phyloP scores from a whole-genome alignment of 2,797 vertebrate species.

The Poecilia velifera region DNA sequence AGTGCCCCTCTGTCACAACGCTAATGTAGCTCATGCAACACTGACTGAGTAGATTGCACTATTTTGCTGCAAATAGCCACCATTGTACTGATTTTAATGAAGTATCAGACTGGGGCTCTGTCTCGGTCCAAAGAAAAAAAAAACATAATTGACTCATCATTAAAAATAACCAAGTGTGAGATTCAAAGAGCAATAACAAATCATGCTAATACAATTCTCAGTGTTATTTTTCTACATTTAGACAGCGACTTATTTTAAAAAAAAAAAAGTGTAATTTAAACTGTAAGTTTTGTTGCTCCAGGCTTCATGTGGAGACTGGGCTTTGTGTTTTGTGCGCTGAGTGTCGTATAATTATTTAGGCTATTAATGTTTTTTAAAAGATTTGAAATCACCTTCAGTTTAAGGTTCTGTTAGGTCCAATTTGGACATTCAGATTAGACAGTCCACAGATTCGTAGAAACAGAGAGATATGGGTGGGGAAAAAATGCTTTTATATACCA shows the following conservation, averaged over 20 bases:
- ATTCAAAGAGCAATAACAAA: neutral
- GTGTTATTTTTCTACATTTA: neutral
- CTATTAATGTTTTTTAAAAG: neutral
- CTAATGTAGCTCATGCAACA: neutral
- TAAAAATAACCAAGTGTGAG: neutral
- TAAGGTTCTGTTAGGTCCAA: neutral
- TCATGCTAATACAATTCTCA: neutral
- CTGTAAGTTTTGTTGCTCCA: neutral
- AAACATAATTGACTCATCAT: neutral
- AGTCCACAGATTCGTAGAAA: neutral
- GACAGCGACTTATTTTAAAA: neutral
- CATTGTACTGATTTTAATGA: neutral
- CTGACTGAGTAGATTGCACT: neutral
- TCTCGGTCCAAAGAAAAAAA: neutral
- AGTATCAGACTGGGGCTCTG: neutral
- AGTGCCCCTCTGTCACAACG: neutral
- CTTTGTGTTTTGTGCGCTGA: neutral
- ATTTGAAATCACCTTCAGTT: neutral
- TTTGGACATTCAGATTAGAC: neutral
- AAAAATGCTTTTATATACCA: neutral
- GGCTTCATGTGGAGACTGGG: neutral
- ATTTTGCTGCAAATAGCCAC: neutral
- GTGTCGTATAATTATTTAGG: neutral
- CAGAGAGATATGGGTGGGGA: neutral
- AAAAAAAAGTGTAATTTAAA: neutral